Base-by-base conservation (phyloP, 2,888 invertebrate genomes). In the Mythimna vitellina region DNA sequence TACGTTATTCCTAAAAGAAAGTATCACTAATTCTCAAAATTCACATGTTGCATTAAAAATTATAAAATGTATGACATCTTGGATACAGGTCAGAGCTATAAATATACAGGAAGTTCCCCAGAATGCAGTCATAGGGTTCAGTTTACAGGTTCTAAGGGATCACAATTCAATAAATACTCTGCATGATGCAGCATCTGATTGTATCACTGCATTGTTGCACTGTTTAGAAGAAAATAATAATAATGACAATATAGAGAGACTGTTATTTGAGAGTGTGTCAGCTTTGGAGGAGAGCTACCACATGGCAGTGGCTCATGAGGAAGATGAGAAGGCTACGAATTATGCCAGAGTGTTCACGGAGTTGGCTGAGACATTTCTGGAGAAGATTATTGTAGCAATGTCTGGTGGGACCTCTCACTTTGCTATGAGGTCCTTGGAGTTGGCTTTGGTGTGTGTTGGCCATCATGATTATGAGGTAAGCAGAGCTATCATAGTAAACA, bases 291-390 rank as follows among this genome's bases (percentile, higher is more conserved):
- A 98, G 80, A 97, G 98, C 20, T 99, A 99, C 92, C 99, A 99
- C 88, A 95, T 98, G 90, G 98, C 99, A 3, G 99, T 99, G 3
- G 99, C 98, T 3, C 98, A 98, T 78, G 99, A 99, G 93, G 99
- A 99, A 89, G 98, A 98, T 82, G 99, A 99, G 95, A 99, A 99
- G 97, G 98, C 99, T 3, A 97, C 98, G 78, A 99, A 99, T 92
- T 99, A 99, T 93, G 99, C 99, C 83, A 97, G 99, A 82, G 97
- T 99, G 84, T 99, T 99, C 91, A 99, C 99, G 3, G 99, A 99
- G 92, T 92, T 99, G 78, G 99, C 98, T 0, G 99, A 99, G 94
- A 97, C 99, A 10, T 98, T 99, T 92, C 96, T 99, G 82, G 97
- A 98, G 81, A 98, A 98, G 89, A 98, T 99, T 88, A 97, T 99